Base-by-base conservation (phyloP, 2,888 invertebrate genomes). In the Diarsia mendica region DNA sequence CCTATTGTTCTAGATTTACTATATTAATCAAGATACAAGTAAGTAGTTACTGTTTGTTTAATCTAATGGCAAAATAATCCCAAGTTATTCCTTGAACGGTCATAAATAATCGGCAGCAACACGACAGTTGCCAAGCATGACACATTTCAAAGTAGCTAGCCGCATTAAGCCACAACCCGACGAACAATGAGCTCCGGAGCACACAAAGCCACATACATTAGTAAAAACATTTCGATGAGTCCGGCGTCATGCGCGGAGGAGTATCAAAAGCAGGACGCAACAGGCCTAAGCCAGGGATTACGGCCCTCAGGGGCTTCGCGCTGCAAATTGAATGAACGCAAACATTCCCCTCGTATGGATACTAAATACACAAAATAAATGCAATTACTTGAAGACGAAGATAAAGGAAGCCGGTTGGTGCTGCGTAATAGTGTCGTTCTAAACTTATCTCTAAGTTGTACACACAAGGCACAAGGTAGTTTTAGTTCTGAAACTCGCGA, bases 271-370 rank as follows among this genome's bases (percentile, higher is more conserved):
- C 93, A 90, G 94, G 91, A 90, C 94, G 92, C 94, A 93, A 94
- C 94, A 95, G 91, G 91, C 94, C 92, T 95, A 94, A 95, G 95
- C 93, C 88, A 82, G 83, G 94, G 95, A 95, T 96, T 96, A 95
- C 92, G 89, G 91, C 92, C 93, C 91, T 93, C 91, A 90, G 92
- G 93, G 96, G 96, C 95, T 96, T 96, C 96, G 67, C 90, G 84
- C 91, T 92, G 94, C 94, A 95, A 95, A 95, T 95, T 93, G 94
- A 95, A 95, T 95, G 95, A 95, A 91, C 92, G 92, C 92, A 92
- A 93, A 93, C 91, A 93, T 92, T 91, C 91, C 89, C 85, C 73
- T 82, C 83, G 79, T 85, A 90, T 86, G 80, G 84, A 80, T 85
- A 82, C 81, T 87, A 87, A 90, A 90, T 84, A 89, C 85, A 90